These are phyloP conservation scores for Botia kubotai DNA, from an alignment of 2,797 vertebrate genomes.

Conservation along the genomic window DNA sequence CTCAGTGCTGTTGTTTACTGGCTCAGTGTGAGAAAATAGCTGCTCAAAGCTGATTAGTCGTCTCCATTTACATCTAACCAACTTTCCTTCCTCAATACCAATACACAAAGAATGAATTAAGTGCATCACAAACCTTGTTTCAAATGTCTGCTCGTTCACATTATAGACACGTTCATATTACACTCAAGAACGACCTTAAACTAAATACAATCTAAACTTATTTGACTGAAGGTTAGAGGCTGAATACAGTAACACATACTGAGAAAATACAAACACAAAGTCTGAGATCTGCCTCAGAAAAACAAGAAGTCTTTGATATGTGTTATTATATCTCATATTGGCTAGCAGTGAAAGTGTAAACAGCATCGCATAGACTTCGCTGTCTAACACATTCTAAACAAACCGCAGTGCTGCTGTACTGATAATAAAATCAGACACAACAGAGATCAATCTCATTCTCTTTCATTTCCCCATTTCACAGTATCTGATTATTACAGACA, in stretches of 20 bases:
- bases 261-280: neutral
- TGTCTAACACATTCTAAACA: neutral
- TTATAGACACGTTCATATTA: neutral
- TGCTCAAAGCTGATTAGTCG: slow-evolving; percentile 43
- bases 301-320: slow-evolving; percentile 4
- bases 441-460: neutral
- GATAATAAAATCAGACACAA: neutral
- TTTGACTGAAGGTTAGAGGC: slow-evolving; percentile 2
- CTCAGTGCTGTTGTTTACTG: slow-evolving; percentile 20
- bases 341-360: neutral
- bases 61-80: slow-evolving; percentile 4
- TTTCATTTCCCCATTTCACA: neutral
- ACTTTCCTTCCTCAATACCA: neutral
- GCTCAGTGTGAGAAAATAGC: slow-evolving; percentile 8
- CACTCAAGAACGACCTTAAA: neutral
- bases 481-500: neutral
- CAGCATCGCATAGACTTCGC: neutral
- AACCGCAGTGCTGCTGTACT: neutral
- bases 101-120: neutral
- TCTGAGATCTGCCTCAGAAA: neutral
- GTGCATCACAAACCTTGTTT: neutral
- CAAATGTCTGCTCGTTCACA: neutral
- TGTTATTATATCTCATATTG: neutral
- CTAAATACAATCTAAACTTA: neutral
- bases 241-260: neutral